Base-by-base conservation (phyloP, 2,888 invertebrate species). In the Drosophila meridiana region DNA sequence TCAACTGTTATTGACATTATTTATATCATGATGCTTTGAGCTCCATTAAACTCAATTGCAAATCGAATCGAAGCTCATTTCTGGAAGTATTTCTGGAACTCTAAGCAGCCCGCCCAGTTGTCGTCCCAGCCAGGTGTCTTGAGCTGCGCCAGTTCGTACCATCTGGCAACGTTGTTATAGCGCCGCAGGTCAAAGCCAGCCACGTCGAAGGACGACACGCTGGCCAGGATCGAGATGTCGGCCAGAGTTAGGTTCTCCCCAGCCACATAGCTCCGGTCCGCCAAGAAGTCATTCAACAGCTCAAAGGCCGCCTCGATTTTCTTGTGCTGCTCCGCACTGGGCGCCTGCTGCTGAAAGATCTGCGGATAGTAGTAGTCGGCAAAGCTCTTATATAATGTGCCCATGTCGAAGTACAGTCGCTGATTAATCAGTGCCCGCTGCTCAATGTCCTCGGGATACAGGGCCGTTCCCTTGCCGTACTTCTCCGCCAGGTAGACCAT, bases 321-420 rank as follows among this genome's bases (percentile, higher is more conserved):
- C 76, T 95, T 94, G 68, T 94, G 92, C 92, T 95, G 95, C 13
- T 95, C 95, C 62, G 94, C 94, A 89, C 96, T 96, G 28, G 94
- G 94, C 8, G 95, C 94, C 28, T 94, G 94, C 61, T 95, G 95
- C 0, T 93, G 94, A 80, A 95, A 95, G 28, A 95, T 86, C 90
- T 95, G 94, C 43, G 95, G 95, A 87, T 95, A 95, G 89, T 96
- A 96, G 89, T 96, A 96, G 55, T 96, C 96, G 0, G 94, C 94
- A 83, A 96, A 95, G 85, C 95, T 94, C 67, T 94, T 94, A 92
- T 96, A 96, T 1, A 98, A 93, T 0, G 95, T 96, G 34, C 96
- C 96, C 88, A 96, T 94, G 88, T 97, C 97, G 91, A 97, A 97
- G 93, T 95, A 96, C 55, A 97, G 92, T 63, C 96, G 94, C 89